Percentiles rank a stretch among this genome's conserved stretches.
These are phyloP conservation scores for Cheilosia grossa DNA, from an alignment of 2,888 invertebrate genomes.

Conservation along the genomic window DNA sequence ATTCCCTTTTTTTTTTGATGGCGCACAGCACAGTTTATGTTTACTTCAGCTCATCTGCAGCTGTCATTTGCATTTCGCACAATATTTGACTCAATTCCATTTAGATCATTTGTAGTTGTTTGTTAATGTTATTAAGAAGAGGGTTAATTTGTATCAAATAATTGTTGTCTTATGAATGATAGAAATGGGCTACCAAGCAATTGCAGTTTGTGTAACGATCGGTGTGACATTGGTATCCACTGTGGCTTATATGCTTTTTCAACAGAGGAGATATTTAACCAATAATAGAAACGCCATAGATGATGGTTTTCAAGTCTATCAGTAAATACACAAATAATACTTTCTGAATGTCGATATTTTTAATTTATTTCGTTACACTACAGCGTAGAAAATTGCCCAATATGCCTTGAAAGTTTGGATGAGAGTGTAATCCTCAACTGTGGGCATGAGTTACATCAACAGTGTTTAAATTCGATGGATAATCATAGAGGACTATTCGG, in stretches of 20 bases:
- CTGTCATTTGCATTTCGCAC: no score
- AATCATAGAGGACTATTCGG: accelerated
- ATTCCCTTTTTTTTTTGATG: no score
- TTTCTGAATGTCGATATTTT: not conserved
- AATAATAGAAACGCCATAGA: slow-evolving; percentile 8
- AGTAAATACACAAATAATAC: not conserved
- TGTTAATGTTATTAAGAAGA: no score
- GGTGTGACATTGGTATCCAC: not conserved
- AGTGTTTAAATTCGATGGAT: slow-evolving; percentile 6
- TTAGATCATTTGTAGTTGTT: no score
- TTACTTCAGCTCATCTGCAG: no score
- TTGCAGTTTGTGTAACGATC: not conserved
- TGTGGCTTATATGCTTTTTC: not conserved
- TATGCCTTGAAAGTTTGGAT: slow-evolving; percentile 15
- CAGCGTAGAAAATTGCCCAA: slow-evolving; percentile 13
- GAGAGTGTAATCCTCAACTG: slow-evolving; percentile 6
- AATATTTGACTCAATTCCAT: not conserved
- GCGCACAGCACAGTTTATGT: no score
- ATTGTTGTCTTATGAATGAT: not conserved
- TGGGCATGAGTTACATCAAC: slow-evolving; percentile 21
- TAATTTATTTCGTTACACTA: not conserved
- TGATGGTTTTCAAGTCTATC: not conserved
- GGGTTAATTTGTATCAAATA: not conserved
- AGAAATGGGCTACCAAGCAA: not conserved
- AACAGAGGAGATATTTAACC: not conserved